Evolutionary conservation across 2,113 vertebrate genomes (phyloP).

Genomic region (Thinocorus orbignyianus): DNA sequence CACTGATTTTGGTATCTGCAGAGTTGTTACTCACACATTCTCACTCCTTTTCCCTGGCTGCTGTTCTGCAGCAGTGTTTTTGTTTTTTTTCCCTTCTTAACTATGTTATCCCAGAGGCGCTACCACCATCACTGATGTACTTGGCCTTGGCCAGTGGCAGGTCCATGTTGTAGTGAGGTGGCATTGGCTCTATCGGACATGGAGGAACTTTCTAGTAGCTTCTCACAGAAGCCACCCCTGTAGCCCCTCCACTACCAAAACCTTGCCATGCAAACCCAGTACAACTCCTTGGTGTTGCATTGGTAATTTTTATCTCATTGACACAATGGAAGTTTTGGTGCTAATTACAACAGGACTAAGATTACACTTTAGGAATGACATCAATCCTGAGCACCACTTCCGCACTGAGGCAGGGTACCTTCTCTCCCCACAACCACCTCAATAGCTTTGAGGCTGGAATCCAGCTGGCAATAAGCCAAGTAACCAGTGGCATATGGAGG

Average conservation of each 20-base stretch:
- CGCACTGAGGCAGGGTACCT: fast-evolving
- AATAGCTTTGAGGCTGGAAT: neutral
- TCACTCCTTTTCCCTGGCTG: neutral
- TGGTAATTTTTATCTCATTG: neutral
- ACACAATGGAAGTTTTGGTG: neutral
- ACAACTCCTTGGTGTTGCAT: too few species aligned
- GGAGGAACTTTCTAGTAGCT: neutral
- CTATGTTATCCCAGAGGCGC: neutral
- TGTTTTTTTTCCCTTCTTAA: too few species aligned
- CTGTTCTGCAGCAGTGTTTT: neutral
- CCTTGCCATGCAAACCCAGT: neutral
- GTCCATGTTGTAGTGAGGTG: neutral
- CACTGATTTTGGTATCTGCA: neutral
- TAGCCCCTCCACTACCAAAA: neutral
- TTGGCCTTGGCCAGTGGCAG: neutral
- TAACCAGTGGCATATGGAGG: neutral
- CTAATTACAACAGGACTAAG: neutral
- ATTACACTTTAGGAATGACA: neutral
- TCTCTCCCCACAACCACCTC: neutral
- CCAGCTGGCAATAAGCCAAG: neutral
- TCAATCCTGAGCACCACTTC: neutral
- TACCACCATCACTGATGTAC: neutral
- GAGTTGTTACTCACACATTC: neutral
- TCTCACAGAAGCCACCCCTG: neutral
- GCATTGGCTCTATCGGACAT: neutral